Evolutionary conservation across 1,140 invertebrate species (phyloP).

Genomic region (Cherax quadricarinatus): DNA sequence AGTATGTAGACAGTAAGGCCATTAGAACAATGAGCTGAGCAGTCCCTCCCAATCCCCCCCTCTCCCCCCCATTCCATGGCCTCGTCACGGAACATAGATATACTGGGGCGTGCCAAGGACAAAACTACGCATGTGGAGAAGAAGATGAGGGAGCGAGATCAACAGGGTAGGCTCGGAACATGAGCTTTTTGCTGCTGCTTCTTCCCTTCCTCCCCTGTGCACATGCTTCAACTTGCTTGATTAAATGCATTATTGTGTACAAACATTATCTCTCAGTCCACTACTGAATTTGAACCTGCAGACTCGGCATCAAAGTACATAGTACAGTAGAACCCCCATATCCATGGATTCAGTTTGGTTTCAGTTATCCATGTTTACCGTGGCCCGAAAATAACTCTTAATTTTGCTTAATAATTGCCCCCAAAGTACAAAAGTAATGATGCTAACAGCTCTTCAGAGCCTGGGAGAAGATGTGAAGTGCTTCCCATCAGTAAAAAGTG

Average conservation of each 20-base stretch:
- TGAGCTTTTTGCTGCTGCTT: constrained; percentile 2
- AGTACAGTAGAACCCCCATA: too few species aligned
- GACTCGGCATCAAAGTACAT: too few species aligned
- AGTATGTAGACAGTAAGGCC: not conserved
- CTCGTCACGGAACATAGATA: constrained; percentile 81
- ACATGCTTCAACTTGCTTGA: not conserved
- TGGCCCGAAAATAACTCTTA: too few species aligned
- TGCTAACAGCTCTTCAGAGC: too few species aligned
- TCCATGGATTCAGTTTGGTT: too few species aligned
- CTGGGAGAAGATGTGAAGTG: too few species aligned
- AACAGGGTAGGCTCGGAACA: constrained; percentile 83
- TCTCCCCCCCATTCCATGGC: not conserved
- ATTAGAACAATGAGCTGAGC: constrained; percentile 21
- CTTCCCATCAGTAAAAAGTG: too few species aligned
- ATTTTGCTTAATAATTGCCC: too few species aligned
- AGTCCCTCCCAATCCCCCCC: not conserved
- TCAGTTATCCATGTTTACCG: too few species aligned
- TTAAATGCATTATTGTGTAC: not conserved
- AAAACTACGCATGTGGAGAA: constrained; percentile 93
- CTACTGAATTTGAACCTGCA: too few species aligned
- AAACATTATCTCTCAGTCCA: not conserved
- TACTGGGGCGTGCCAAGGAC: constrained; percentile 94
- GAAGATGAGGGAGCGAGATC: constrained; percentile 93
- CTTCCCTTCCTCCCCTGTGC: not conserved
- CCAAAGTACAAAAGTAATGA: too few species aligned